Evolutionary conservation across 2,888 invertebrate species (phyloP).

Genomic region (Steinernema hermaphroditum): DNA sequence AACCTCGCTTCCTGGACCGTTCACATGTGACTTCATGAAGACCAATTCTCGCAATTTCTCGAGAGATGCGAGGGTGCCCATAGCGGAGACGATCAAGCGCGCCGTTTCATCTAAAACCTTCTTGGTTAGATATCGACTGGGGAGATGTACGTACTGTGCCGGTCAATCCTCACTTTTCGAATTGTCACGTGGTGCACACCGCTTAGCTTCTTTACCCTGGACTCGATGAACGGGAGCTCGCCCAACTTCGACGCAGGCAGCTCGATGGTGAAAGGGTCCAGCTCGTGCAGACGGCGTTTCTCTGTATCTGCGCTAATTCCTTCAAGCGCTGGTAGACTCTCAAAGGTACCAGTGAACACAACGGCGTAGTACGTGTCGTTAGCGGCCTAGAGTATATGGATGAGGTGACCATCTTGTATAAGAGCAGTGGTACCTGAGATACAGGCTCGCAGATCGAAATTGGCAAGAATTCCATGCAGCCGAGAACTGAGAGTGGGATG

Average conservation of each 20-base stretch:
- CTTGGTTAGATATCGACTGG: not conserved
- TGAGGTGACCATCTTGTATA: not conserved
- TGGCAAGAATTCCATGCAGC: not conserved
- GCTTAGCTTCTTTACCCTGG: not conserved
- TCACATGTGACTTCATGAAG: not conserved
- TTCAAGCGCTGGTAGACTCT: slow-evolving; percentile 33
- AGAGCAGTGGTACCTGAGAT: not conserved
- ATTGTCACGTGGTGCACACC: not conserved
- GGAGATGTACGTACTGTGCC: not conserved
- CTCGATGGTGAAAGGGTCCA: not conserved
- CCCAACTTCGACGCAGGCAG: not conserved
- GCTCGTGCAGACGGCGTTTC: not conserved
- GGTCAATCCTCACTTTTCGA: not conserved
- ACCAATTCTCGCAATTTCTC: not conserved
- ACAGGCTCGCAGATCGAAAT: not conserved
- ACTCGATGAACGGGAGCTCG: not conserved
- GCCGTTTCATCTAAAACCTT: not conserved
- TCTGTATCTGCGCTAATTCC: not conserved
- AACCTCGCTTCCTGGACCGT: not conserved
- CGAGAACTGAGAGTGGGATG: not conserved
- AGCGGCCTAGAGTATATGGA: slow-evolving; percentile 38
- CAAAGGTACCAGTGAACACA: slow-evolving; percentile 38
- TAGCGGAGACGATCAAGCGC: not conserved
- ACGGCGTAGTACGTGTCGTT: slow-evolving; percentile 41
- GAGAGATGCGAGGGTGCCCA: not conserved